Evolutionary conservation across 1,140 invertebrate genomes (phyloP), one percentile per base, ranked within the genome.

Genomic region (Proales similis): DNA sequence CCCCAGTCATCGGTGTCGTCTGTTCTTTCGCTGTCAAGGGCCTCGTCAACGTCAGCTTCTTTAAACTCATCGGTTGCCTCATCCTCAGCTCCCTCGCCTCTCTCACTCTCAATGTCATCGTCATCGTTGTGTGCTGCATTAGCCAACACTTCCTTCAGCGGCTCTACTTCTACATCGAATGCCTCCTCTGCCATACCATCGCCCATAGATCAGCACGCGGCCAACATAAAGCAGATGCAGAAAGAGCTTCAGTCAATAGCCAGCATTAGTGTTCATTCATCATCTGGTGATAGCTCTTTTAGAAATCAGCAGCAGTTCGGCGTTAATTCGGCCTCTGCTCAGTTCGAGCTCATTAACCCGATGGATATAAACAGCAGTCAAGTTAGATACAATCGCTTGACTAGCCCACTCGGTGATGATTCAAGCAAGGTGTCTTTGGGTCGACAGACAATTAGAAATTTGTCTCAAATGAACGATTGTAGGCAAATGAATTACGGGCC

Each of bases 341-440:
- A 42, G 2, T 57, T 26, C 14, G 24, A 32, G 9, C 36, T 42
- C n/a, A 29, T 57, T 4, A 57, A 57, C 17, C 51, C 51, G 2
- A 57, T 57, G 51, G 51, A 57, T 26, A 57, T 57, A 42, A 57
- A 57, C 27, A 22, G 51, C 0, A 57, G 45, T 43, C 45, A 57
- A n/a, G n/a, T n/a, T n/a, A n/a, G n/a, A n/a, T n/a, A n/a, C n/a
- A n/a, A n/a, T n/a, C n/a, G n/a, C n/a, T n/a, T n/a, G n/a, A n/a
- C n/a, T n/a, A n/a, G n/a, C n/a, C n/a, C n/a, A n/a, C n/a, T n/a
- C n/a, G n/a, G n/a, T n/a, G n/a, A n/a, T n/a, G n/a, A n/a, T n/a
- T n/a, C n/a, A n/a, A n/a, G n/a, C n/a, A n/a, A n/a, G n/a, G n/a
- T n/a, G n/a, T n/a, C n/a, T n/a, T n/a, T n/a, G n/a, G n/a, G 39